phyloP scores from a whole-genome alignment of 2,888 invertebrate genomes.

The Allygus modestus region DNA sequence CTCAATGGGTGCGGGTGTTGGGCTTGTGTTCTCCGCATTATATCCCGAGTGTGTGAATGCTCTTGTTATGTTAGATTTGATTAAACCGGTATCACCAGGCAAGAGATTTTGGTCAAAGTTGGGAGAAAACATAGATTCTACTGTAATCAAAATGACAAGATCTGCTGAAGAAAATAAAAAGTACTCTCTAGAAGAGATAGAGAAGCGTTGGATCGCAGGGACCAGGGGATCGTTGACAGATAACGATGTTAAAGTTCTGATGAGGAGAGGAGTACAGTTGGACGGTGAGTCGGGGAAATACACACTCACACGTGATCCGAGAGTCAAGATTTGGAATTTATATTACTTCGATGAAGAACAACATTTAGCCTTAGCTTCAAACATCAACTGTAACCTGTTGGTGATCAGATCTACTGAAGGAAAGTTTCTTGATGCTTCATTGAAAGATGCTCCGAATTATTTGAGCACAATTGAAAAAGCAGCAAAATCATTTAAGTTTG shows the following conservation, averaged over 20 bases:
- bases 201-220: conserved; percentile 77
- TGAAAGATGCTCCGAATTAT: conserved; percentile 73
- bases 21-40: conserved; percentile 88
- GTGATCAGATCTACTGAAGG: conserved; percentile 79
- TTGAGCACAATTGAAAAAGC: conserved; percentile 77
- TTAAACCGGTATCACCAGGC: conserved; percentile 56
- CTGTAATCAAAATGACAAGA: conserved; percentile 62
- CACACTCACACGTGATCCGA: conserved; percentile 82
- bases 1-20: conserved; percentile 87
- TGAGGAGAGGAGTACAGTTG: conserved; percentile 76
- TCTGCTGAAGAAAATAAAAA: conserved; percentile 59
- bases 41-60: conserved; percentile 85
- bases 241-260: conserved; percentile 76
- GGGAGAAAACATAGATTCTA: conserved; percentile 63
- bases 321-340: conserved; percentile 76
- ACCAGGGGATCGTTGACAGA: conserved; percentile 78
- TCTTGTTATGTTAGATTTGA: conserved; percentile 82
- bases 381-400: conserved; percentile 80
- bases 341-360: conserved; percentile 57
- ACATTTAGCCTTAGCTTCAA: conserved; percentile 44
- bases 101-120: conserved; percentile 20
- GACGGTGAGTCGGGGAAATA: conserved; percentile 78
- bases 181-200: conserved; percentile 66
- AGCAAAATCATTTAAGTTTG: conserved; percentile 79
- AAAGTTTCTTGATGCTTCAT: conserved; percentile 75